Evolutionary conservation across 2,888 invertebrate species (phyloP).

Genomic region (Tenthredo distinguenda): DNA sequence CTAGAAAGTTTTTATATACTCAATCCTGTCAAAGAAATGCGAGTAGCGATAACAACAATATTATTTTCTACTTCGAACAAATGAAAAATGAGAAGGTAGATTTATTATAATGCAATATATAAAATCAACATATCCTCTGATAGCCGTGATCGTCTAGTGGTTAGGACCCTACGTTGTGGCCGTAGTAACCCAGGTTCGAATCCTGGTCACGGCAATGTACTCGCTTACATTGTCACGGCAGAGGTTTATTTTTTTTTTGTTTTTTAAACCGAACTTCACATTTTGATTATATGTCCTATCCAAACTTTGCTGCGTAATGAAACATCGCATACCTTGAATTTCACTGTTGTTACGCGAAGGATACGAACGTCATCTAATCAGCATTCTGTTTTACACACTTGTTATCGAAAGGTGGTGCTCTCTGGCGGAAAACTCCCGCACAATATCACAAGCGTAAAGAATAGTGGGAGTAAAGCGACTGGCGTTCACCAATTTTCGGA

Average conservation of each 20-base stretch:
- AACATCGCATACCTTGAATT: not conserved
- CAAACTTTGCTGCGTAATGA: not conserved
- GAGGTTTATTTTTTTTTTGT: not conserved
- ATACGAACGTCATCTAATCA: not conserved
- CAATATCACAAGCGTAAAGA: not conserved
- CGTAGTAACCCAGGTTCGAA: constrained; percentile 90
- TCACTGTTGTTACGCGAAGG: not conserved
- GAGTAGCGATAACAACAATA: no score
- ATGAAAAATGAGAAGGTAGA: no score
- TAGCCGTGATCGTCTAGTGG: constrained; percentile 88
- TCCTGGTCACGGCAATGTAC: constrained; percentile 84
- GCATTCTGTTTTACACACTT: not conserved
- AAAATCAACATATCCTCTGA: not conserved
- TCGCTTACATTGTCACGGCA: constrained; percentile 22
- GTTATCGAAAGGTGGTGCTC: constrained; percentile 18
- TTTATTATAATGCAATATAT: no score
- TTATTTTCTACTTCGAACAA: no score
- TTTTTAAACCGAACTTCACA: not conserved
- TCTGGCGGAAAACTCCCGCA: not conserved
- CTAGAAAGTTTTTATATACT: not conserved
- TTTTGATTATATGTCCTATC: not conserved
- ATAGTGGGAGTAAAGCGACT: constrained; percentile 34
- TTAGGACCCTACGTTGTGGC: constrained; percentile 89
- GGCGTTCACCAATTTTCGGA: constrained; percentile 29
- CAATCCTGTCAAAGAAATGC: no score